Conservation (phyloP, 1,140 invertebrate species). For the Drosophila oshimai region DNA sequence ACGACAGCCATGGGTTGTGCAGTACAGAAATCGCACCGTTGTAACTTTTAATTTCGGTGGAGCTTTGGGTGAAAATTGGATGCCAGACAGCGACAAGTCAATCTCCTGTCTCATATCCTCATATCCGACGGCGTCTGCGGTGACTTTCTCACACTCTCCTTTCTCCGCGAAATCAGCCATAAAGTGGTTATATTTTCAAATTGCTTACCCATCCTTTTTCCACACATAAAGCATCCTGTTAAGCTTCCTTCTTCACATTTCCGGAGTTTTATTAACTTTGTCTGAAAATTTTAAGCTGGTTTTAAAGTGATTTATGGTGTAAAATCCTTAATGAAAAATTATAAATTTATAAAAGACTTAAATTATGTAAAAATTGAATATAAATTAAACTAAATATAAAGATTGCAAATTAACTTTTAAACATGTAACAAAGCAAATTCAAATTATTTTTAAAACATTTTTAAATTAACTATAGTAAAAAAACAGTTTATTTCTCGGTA, state of each 20-base stretch:
- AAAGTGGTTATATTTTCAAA: constrained; percentile 47
- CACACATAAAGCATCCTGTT: background rate
- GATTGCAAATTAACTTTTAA: too few species aligned
- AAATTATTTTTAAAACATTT: background rate
- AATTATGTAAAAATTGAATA: too few species aligned
- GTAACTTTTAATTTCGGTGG: constrained; percentile 3
- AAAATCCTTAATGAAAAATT: too few species aligned
- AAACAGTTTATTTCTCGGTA: too few species aligned
- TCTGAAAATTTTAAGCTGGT: too few species aligned
- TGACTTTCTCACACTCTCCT: background rate
- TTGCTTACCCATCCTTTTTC: background rate
- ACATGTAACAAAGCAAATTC: too few species aligned
- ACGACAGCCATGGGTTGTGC: background rate
- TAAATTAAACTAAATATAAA: too few species aligned
- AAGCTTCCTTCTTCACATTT: too few species aligned
- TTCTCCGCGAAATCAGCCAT: constrained; percentile 4
- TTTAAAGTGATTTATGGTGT: too few species aligned
- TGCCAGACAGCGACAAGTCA: constrained; percentile 47
- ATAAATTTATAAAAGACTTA: too few species aligned
- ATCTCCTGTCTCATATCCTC: constrained; percentile 76
- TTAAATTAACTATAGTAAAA: background rate
- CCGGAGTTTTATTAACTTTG: background rate
- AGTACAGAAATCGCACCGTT: background rate
- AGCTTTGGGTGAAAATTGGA: background rate
- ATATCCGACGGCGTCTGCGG: constrained; percentile 52